Evolutionary conservation across 1,140 invertebrate species (phyloP).

Genomic region (Euura saliciscinereae): DNA sequence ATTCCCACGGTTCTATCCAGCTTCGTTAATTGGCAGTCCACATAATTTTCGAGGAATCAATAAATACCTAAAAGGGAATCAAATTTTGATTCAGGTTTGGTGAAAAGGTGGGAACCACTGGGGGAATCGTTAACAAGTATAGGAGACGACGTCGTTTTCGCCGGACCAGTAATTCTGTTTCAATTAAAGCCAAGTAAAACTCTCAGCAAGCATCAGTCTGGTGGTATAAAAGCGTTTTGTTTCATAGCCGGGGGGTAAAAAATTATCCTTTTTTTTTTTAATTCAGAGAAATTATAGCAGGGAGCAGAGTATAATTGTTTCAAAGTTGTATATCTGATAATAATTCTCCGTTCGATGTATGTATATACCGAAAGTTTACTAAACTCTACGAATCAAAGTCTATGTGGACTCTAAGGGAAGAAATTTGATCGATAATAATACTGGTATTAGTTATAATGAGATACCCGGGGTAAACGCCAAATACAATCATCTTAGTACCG

Average conservation of each 20-base stretch:
- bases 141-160: background rate
- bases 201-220: constrained; percentile 9
- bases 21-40: too few relatives aligned
- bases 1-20: too few relatives aligned
- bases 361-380: background rate
- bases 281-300: too few relatives aligned
- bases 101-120: too few relatives aligned
- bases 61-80: too few relatives aligned
- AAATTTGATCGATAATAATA: background rate
- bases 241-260: constrained; percentile 16
- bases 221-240: constrained; percentile 9
- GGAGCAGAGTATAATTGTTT: too few relatives aligned
- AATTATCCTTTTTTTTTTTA: constrained; percentile 23
- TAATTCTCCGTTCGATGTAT: background rate
- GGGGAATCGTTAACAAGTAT: too few relatives aligned
- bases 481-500: constrained; percentile 16
- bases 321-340: too few relatives aligned
- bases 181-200: constrained; percentile 31
- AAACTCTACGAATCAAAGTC: background rate
- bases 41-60: too few relatives aligned
- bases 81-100: too few relatives aligned
- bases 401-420: too few relatives aligned
- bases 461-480: constrained; percentile 2
- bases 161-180: constrained; percentile 24
- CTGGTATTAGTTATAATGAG: constrained; percentile 2